These are phyloP conservation scores for Peromyscus eremicus DNA, from an alignment of 2,797 vertebrate genomes.

Conservation along the genomic window DNA sequence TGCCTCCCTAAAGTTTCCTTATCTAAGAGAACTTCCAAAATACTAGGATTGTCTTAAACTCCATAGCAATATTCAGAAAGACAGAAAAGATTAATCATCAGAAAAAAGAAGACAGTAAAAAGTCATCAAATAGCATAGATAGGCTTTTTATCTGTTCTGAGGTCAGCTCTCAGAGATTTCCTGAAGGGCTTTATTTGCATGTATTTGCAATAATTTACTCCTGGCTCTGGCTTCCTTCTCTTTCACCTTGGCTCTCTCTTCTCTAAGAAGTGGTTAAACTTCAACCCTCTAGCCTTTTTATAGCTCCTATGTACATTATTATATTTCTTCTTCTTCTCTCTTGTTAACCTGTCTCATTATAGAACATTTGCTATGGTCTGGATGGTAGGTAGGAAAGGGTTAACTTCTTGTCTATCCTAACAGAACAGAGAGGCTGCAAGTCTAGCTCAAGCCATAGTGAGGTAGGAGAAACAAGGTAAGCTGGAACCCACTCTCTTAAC, in stretches of 20 bases:
- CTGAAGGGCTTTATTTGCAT: neutral
- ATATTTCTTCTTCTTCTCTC: neutral
- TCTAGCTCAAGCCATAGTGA: neutral
- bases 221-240: neutral
- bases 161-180: neutral
- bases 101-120: neutral
- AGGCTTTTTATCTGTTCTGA: neutral
- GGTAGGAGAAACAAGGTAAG: neutral
- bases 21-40: constrained; percentile 19
- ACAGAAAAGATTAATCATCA: neutral
- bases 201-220: neutral
- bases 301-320: neutral
- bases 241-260: neutral
- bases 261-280: neutral
- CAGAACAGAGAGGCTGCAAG: constrained; percentile 20
- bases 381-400: neutral
- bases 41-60: neutral
- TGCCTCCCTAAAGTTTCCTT: neutral
- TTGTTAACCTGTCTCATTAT: neutral
- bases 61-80: neutral
- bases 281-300: neutral
- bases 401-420: neutral
- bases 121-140: neutral
- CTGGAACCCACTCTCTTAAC: neutral
- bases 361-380: neutral